Base-by-base conservation (phyloP, 2,888 invertebrate genomes). In the Dione juno region DNA sequence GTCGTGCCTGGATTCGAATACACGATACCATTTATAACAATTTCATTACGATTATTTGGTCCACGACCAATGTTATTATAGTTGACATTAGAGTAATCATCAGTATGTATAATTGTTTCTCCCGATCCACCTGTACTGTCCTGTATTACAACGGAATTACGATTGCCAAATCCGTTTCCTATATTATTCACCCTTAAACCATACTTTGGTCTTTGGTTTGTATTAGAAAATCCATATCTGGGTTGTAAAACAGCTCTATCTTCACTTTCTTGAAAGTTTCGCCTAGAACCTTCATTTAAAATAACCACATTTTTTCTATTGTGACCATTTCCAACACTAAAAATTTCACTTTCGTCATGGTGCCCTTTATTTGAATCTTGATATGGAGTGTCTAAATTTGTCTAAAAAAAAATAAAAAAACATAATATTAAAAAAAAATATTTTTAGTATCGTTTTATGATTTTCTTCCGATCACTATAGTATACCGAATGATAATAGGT, bases 261-360 rank as follows among this genome's bases (percentile, higher is more conserved):
- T 48, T 16, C 16, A 16, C 9, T 48, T 48, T 16, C 48, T 19
- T 9, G 45, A 63, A 37, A 35, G 9, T 14, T 37, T 2, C 21
- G 13, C 7, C 37, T 52, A n/a, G 43, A 10, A 28, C 50, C 28
- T 45, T 59, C 16, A 21, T 54, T 28, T 2, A 74, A 10, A 14
- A 50, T 40, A 7, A 74, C 66, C 48, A 52, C 10, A 28, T 74
- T 74, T n/a, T 37, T 37, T 53, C 43, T 71, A 19, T 61, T n/a
- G 1, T 13, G 6, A 21, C 74, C 74, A 58, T 70, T 74, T 14
- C 74, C 74, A 40, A 74, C 41, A 52, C 63, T 61, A 0, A 52
- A 10, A 11, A 59, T 19, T 13, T 52, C 14, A 21, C 37, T 37
- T 54, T 40, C 40, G 21, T 40, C 43, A 19, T 14, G 7, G 41